These are phyloP conservation scores for Sialis lutaria DNA, from an alignment of 2,888 invertebrate species.

Conservation along the genomic window DNA sequence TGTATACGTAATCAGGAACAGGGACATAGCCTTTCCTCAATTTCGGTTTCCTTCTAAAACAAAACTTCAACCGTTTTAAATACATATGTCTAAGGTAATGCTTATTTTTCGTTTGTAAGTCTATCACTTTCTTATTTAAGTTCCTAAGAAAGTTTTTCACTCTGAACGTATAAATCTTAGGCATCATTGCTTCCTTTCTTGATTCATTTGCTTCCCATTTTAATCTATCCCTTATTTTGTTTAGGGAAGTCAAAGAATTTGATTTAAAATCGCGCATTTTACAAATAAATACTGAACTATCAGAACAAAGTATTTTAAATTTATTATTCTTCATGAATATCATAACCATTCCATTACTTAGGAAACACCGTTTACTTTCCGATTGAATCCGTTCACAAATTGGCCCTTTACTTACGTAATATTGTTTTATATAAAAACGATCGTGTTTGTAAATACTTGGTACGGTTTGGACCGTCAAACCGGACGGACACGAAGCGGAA, in stretches of 20 bases:
- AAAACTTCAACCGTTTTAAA: not conserved
- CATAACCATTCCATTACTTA: slow-evolving; percentile 19
- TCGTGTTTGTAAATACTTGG: slow-evolving; percentile 12
- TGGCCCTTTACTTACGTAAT: slow-evolving; percentile 14
- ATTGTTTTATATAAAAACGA: slow-evolving; percentile 18
- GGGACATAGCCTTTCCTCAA: not conserved
- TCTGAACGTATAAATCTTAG: not conserved
- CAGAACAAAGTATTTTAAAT: slow-evolving; percentile 12
- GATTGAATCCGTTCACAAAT: slow-evolving; percentile 7
- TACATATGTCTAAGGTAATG: not conserved
- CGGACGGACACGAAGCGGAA: slow-evolving; percentile 16
- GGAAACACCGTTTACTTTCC: slow-evolving; percentile 17
- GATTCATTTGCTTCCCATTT: not conserved
- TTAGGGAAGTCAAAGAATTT: not conserved
- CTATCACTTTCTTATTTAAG: not conserved
- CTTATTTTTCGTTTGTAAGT: too few relatives aligned
- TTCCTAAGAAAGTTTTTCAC: not conserved
- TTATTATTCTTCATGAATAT: slow-evolving; percentile 17
- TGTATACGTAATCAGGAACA: slow-evolving; percentile 1
- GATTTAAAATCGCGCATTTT: not conserved
- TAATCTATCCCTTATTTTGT: not conserved
- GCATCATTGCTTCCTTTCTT: not conserved
- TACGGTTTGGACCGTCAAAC: slow-evolving; percentile 15
- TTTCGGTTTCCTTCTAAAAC: not conserved
- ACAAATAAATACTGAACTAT: slow-evolving; percentile 1